Conservation (phyloP, 2,888 invertebrate species). For the Phania funesta region DNA sequence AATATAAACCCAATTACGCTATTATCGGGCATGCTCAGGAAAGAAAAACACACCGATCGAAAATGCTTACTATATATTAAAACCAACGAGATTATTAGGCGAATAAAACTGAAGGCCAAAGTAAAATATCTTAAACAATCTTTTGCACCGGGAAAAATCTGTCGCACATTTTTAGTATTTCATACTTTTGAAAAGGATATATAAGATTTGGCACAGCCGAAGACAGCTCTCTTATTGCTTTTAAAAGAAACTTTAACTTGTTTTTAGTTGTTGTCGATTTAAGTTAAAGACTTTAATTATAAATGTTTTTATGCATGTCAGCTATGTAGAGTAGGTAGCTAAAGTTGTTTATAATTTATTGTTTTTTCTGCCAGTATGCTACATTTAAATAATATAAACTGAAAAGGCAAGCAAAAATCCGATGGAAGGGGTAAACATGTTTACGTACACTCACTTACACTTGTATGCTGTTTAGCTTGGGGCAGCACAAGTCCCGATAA, state of each 20-base stretch:
- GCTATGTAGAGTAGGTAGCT: not conserved
- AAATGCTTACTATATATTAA: too few species aligned
- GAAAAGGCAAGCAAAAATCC: not conserved
- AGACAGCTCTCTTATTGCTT: too few species aligned
- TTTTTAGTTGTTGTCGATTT: not conserved
- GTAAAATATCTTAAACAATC: too few species aligned
- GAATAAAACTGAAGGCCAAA: too few species aligned
- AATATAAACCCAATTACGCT: too few species aligned
- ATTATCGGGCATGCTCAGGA: too few species aligned
- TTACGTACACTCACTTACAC: not conserved
- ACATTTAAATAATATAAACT: conserved; percentile 9
- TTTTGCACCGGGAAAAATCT: too few species aligned
- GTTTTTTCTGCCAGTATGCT: conserved; percentile 12
- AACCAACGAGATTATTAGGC: too few species aligned
- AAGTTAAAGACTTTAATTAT: not conserved
- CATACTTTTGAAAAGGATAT: too few species aligned
- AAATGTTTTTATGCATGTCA: not conserved
- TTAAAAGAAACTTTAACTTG: not conserved
- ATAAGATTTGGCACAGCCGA: too few species aligned
- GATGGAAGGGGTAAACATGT: not conserved
- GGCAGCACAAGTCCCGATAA: not conserved
- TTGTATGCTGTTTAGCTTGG: not conserved
- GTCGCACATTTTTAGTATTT: too few species aligned
- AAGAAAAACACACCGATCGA: too few species aligned
- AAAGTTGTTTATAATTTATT: conserved; percentile 46